Evolutionary conservation across 2,113 vertebrate species (phyloP).

Genomic region (Rhea pennata): DNA sequence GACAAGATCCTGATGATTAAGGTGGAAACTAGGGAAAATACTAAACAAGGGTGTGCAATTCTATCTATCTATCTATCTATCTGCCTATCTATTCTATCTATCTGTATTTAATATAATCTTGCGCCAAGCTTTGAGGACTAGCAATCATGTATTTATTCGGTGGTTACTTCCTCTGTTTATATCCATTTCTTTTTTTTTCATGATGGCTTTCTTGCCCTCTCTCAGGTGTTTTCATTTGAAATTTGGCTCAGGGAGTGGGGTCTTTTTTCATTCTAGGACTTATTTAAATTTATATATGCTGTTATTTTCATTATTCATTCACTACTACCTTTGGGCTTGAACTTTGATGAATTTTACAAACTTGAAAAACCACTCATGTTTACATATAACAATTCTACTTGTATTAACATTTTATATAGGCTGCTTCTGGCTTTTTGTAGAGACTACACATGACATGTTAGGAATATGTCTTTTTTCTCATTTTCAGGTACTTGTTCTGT

Average conservation of each 20-base stretch:
- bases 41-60: background rate
- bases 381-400: background rate
- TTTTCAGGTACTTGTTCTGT: background rate
- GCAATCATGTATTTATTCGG: background rate
- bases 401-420: background rate
- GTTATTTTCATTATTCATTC: background rate
- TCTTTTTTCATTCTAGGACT: background rate
- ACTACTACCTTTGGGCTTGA: background rate
- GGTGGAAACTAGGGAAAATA: background rate
- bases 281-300: background rate
- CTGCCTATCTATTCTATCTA: too few species aligned
- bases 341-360: background rate
- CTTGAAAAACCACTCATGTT: background rate
- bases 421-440: background rate
- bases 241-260: background rate
- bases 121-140: background rate
- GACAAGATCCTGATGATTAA: background rate
- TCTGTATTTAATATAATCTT: background rate
- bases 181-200: background rate
- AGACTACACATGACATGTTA: accelerated
- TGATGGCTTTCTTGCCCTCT: background rate
- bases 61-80: too few species aligned
- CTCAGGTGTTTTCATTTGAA: background rate
- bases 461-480: background rate
- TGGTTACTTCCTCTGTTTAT: background rate